Evolutionary conservation across 2,797 vertebrate species (phyloP), one percentile per base, ranked within the genome.

Genomic region (Oryzias sinensis): DNA sequence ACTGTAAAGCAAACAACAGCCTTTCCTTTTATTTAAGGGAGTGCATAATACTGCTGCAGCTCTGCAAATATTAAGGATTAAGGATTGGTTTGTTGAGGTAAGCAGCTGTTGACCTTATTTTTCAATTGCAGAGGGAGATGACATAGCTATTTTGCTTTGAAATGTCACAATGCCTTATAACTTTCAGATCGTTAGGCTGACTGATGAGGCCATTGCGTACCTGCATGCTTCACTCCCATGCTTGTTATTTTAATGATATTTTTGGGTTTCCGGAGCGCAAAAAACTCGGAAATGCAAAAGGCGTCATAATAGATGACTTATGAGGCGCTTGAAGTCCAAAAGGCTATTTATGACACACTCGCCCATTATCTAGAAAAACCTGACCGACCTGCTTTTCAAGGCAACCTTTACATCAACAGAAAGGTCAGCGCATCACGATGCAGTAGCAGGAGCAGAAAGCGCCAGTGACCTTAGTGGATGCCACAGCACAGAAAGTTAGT

Each of bases 331-430:
- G 57, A 54, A 53, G 59, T 62, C 58, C 33, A 66, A 59, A 63
- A 53, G 18, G 57, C 53, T 67, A 65, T 73, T 77, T 72, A 71
- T 29, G 37, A 76, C 71, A 56, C 59, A 37, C 58, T 56, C 51
- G 42, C 17, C 51, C 17, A 37, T 60, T 69, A 65, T 53, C 52
- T 29, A 43, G 27, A 44, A 72, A 22, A 74, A 72, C 59, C 77
- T 50, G 29, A 72, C 45, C 65, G 54, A 65, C 60, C 68, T 61
- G 65, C 52, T n/a, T 37, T 45, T 67, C 48, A 50, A 15, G 47
- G 42, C 66, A 75, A 76, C 83, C 83, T 84, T 86, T 86, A 58
- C 55, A 42, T 81, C 56, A 33, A 46, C 50, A 49, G 56, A 87
- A 84, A 86, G 75, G 80, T 82, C 80, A 65, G 17, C 0, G 48